phyloP scores from a whole-genome alignment of 2,113 vertebrate genomes.

The Ciconia stormi region DNA sequence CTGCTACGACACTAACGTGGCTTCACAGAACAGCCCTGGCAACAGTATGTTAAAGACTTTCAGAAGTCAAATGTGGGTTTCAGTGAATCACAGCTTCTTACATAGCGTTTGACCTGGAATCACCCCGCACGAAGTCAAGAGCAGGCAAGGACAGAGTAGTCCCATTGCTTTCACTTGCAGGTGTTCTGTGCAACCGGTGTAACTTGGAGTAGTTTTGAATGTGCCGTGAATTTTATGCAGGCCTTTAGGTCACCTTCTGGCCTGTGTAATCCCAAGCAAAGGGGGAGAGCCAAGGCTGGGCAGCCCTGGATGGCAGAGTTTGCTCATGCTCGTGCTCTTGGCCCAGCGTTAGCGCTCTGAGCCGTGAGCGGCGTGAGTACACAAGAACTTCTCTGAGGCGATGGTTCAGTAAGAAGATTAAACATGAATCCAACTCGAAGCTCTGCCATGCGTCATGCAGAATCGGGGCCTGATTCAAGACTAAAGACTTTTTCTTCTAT shows the following conservation, averaged over 20 bases:
- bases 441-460: neutral
- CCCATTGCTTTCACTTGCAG: neutral
- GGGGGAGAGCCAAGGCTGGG: fast-evolving
- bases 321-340: neutral
- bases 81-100: neutral
- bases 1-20: fast-evolving
- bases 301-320: neutral
- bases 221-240: neutral
- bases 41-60: neutral
- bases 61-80: neutral
- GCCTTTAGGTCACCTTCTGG: neutral
- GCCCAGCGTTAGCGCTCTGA: neutral
- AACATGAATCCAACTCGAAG: neutral
- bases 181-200: neutral
- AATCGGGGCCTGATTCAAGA: neutral
- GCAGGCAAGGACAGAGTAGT: neutral
- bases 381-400: neutral
- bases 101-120: neutral
- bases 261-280: neutral
- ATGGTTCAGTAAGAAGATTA: neutral
- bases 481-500: neutral
- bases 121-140: neutral
- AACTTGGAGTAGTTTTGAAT: neutral
- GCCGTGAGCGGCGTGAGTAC: fast-evolving
- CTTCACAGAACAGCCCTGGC: neutral